Conservation (phyloP, 2,888 invertebrate species). For the Tetropium fuscum region DNA sequence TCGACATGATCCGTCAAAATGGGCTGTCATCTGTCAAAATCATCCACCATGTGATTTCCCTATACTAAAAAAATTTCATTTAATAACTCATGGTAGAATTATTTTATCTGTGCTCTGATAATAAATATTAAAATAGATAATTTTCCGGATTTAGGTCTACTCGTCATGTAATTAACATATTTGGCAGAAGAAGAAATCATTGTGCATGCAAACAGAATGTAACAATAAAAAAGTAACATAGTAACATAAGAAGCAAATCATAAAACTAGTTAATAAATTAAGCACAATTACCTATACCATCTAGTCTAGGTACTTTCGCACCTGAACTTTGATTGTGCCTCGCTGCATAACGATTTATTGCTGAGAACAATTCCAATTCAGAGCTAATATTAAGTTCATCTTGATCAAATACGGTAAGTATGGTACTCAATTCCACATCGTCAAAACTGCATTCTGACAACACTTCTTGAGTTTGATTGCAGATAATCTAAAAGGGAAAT, state of each 20-base stretch:
- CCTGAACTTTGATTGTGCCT: constrained; percentile 70
- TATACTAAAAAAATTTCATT: too few species aligned
- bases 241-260: constrained; percentile 32
- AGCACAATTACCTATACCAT: constrained; percentile 64
- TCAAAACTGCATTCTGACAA: constrained; percentile 81
- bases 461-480: constrained; percentile 81
- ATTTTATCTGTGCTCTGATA: too few species aligned
- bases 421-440: constrained; percentile 80
- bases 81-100: too few species aligned
- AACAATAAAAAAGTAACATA: not conserved
- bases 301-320: constrained; percentile 66
- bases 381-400: constrained; percentile 80
- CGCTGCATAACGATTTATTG: constrained; percentile 75
- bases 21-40: too few species aligned
- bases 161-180: too few species aligned
- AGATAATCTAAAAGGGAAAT: constrained; percentile 73
- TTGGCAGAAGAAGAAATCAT: too few species aligned
- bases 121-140: too few species aligned
- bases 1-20: too few species aligned
- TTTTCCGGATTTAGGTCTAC: too few species aligned
- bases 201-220: constrained; percentile 23
- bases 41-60: too few species aligned
- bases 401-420: constrained; percentile 81
- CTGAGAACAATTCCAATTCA: constrained; percentile 83
- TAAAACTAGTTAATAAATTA: constrained; percentile 52